These are phyloP conservation scores for Tetramorium parvispinum DNA, from an alignment of 1,140 invertebrate species.

Conservation along the genomic window DNA sequence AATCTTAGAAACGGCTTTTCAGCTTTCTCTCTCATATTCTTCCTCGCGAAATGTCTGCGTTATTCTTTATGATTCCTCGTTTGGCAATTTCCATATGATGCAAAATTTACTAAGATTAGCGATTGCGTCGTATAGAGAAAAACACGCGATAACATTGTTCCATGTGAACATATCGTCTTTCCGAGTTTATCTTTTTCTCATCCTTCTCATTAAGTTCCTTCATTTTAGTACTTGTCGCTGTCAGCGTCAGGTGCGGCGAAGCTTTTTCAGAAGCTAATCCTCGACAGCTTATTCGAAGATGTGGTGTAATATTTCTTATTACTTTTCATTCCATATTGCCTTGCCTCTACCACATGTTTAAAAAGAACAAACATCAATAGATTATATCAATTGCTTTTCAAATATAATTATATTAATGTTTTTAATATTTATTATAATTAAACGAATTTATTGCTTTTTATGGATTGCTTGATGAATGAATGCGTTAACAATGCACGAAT, in stretches of 20 bases:
- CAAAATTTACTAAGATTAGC: not conserved
- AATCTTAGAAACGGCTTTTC: not conserved
- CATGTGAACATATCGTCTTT: not conserved
- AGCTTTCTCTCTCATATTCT: not conserved
- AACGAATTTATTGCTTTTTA: not conserved
- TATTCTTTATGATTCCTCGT: not conserved
- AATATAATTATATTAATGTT: not conserved
- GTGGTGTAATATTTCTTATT: conserved; percentile 9
- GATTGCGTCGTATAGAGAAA: not conserved
- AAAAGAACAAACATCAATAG: not conserved
- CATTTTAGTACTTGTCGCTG: conserved; percentile 14
- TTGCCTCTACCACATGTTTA: not conserved
- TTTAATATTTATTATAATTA: conserved; percentile 17
- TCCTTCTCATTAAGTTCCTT: not conserved
- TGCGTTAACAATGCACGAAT: not conserved
- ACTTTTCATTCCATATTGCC: not conserved
- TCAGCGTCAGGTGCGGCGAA: not conserved
- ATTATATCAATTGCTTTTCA: not conserved
- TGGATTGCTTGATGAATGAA: not conserved
- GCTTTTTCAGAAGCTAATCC: conserved; percentile 1
- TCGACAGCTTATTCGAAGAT: not conserved
- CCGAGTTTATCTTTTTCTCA: not conserved
- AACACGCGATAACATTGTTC: not conserved
- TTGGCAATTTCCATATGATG: not conserved
- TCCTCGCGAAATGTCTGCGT: not conserved